Evolutionary conservation across 92 coral and sea anemone genomes (phyloP), one percentile per base, ranked within the genome.

Genomic region (Epizoanthus scotinus): DNA sequence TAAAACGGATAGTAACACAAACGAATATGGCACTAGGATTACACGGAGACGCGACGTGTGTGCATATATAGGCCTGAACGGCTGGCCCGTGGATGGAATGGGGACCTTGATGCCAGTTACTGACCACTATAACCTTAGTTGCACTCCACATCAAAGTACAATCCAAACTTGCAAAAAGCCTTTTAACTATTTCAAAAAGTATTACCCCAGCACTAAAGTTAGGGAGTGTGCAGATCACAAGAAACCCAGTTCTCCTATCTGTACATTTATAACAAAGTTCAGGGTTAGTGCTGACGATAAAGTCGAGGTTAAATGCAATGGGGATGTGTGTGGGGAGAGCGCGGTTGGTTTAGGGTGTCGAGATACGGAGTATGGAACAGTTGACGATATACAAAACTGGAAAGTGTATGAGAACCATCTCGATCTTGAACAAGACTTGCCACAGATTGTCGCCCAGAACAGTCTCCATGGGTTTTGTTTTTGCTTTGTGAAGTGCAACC

Each of bases 401-500:
- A 67, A 66, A 22, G 69, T 75, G 52, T 93, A 85, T 50, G 64
- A 74, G 22, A 62, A 81, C 20, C 73, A 86, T 5, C 79, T 82
- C 27, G 73, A 70, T 53, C 86, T 93, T 54, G 94, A 87, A 24
- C 59, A 77, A 8, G 86, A 81, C 4, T 50, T 90, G 24, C 94
- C 97, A 9, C 58, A 63, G 38, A 83, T 93, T 3, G 82, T 87
- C 9, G 42, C 62, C 2, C 66, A 83, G 82, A 90, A 78, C 78
- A 90, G 92, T n/a, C 47, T 72, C 14, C 58, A 71, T 14, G 91
- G 91, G n/a, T 92, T 88, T 56, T 83, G 87, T 34, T 93, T 86
- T 78, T 94, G 98, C 38, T 85, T 94, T 12, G 26, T 94, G 1
- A 85, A 81, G 56, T 94, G 98, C 67, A 31, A 44, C 10, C 55